phyloP scores from a whole-genome alignment of 2,113 vertebrate genomes.

The Gasterosteus aculeatus region DNA sequence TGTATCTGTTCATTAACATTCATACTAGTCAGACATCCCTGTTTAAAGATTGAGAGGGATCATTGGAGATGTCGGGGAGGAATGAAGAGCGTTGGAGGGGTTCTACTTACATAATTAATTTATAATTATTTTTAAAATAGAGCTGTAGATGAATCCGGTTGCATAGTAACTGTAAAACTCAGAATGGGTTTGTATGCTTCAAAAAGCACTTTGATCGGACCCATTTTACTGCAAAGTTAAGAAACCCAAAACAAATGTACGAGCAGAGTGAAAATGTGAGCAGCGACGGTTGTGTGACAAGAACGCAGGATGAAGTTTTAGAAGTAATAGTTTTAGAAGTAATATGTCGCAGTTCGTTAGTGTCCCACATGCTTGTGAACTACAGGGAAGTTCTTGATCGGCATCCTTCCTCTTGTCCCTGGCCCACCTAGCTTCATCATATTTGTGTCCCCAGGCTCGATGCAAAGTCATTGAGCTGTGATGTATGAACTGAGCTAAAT shows the following conservation, averaged over 20 bases:
- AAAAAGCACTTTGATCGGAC: not conserved
- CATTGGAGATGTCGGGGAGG: slow-evolving; percentile 40
- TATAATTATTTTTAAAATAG: not conserved
- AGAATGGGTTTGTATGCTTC: not conserved
- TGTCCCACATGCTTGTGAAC: slow-evolving; percentile 19
- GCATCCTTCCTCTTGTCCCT: slow-evolving; percentile 30
- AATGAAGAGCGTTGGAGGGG: slow-evolving; percentile 1
- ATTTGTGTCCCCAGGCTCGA: slow-evolving; percentile 62
- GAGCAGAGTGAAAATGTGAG: not conserved
- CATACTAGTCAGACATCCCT: slow-evolving; percentile 48
- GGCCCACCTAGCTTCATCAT: slow-evolving; percentile 40
- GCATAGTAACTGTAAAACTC: not conserved
- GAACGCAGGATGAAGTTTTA: no score
- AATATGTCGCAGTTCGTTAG: slow-evolving; percentile 24
- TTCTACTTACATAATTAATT: not conserved
- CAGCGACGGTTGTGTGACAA: not conserved
- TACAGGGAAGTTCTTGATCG: slow-evolving; percentile 13
- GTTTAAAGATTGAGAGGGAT: slow-evolving; percentile 66
- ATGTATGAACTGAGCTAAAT: slow-evolving; percentile 66
- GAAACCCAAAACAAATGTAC: not conserved
- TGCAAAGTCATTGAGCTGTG: slow-evolving; percentile 69
- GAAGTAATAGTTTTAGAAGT: not conserved
- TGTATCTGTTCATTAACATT: slow-evolving; percentile 62
- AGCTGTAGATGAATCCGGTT: not conserved
- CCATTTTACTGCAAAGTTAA: not conserved